Conservation (phyloP, 2,113 vertebrate genomes). For the Callipepla squamata region DNA sequence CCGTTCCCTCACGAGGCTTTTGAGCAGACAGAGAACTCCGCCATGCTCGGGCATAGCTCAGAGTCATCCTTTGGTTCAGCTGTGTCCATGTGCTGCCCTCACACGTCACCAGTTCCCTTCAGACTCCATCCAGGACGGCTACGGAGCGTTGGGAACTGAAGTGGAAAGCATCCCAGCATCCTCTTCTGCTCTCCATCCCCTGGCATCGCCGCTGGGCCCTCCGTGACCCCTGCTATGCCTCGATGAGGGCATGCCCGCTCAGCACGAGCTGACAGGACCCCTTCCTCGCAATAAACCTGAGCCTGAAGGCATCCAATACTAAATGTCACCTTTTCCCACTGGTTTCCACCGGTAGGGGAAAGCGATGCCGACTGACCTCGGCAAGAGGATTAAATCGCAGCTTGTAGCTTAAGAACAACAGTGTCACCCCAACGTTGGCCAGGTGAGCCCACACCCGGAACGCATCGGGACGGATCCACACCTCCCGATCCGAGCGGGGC, state of each 20-base stretch:
- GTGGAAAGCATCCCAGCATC: background rate
- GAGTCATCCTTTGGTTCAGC: background rate
- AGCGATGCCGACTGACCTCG: conserved; percentile 12
- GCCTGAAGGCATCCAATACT: conserved; percentile 3
- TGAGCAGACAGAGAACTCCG: background rate
- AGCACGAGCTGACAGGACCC: background rate
- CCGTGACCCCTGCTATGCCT: background rate
- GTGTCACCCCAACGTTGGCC: conserved; percentile 26
- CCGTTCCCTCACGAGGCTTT: background rate
- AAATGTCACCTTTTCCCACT: background rate
- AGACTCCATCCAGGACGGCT: background rate
- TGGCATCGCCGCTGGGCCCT: background rate
- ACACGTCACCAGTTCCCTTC: background rate
- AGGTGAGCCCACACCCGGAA: conserved; percentile 37
- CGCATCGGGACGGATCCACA: no score
- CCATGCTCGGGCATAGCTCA: background rate
- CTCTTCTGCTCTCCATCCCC: background rate
- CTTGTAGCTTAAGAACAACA: conserved; percentile 26
- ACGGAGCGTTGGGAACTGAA: background rate
- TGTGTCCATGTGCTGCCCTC: background rate
- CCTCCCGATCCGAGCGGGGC: no score
- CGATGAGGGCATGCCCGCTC: background rate
- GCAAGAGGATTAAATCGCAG: background rate
- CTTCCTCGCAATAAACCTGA: conserved; percentile 18
- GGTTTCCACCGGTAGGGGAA: background rate